A percentile compares a stretch with the other conserved stretches of the same genome.
Evolutionary conservation across 2,113 vertebrate genomes (phyloP).

Genomic region (Callionymus lyra): DNA sequence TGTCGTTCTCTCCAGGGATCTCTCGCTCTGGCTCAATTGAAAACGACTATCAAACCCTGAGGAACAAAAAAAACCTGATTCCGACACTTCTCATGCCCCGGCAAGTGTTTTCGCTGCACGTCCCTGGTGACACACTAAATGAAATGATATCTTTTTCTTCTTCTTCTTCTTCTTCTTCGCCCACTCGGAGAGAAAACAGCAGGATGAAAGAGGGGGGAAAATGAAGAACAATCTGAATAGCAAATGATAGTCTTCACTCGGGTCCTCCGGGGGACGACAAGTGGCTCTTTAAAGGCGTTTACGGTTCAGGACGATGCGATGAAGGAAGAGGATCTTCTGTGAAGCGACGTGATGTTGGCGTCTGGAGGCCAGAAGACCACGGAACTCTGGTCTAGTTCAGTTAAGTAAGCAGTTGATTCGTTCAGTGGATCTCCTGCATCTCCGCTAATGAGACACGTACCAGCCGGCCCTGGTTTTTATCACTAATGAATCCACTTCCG

Average conservation of each 20-base stretch:
- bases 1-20: slow-evolving; percentile 30
- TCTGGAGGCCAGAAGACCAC: no score
- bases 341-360: no score
- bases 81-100: slow-evolving; percentile 40
- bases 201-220: slow-evolving; percentile 23
- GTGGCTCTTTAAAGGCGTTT: slow-evolving; percentile 6
- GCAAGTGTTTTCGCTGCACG: slow-evolving; percentile 19
- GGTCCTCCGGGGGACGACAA: slow-evolving; percentile 2
- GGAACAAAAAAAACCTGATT: slow-evolving; percentile 50
- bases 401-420: no score
- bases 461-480: no score
- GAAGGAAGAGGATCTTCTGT: no score
- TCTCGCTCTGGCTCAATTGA: slow-evolving; percentile 50
- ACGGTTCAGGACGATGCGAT: slow-evolving; percentile 9
- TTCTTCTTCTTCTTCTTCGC: no score
- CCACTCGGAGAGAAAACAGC: slow-evolving; percentile 33
- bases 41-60: slow-evolving; percentile 49
- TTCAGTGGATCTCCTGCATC: no score
- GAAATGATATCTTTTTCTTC: slow-evolving; percentile 48
- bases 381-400: no score
- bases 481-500: no score
- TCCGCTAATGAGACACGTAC: no score
- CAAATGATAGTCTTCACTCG: slow-evolving; percentile 20
- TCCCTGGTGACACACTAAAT: slow-evolving; percentile 37
- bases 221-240: slow-evolving; percentile 34